These are phyloP conservation scores for Hofmannophila pseudospretella DNA, from an alignment of 2,888 invertebrate genomes.

Conservation along the genomic window DNA sequence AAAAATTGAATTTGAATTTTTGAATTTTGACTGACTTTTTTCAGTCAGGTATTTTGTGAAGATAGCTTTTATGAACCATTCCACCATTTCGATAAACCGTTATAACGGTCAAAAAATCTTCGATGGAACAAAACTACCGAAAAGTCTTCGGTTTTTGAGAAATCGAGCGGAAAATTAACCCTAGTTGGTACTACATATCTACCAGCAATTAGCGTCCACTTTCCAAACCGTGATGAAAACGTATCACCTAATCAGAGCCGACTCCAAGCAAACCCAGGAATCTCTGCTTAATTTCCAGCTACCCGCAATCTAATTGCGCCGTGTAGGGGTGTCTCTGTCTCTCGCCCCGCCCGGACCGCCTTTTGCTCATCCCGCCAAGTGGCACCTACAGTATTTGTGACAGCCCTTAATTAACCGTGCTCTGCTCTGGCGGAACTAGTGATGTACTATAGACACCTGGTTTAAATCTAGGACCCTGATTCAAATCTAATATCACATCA, in stretches of 20 bases:
- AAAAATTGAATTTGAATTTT: too few species aligned
- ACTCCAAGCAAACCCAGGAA: conserved; percentile 14
- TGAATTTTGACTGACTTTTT: too few species aligned
- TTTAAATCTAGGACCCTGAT: too few species aligned
- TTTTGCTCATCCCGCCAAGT: conserved; percentile 53
- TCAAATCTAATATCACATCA: too few species aligned
- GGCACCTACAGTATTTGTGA: conserved; percentile 39
- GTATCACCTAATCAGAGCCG: conserved; percentile 4
- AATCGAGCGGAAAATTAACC: too few species aligned
- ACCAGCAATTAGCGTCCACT: too few species aligned
- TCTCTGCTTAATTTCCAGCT: conserved; percentile 24
- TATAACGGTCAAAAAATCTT: background rate
- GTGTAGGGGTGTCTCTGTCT: conserved; percentile 21
- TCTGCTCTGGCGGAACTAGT: conserved; percentile 2
- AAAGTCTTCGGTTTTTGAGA: too few species aligned
- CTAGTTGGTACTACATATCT: too few species aligned
- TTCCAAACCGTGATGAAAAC: background rate
- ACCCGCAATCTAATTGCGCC: conserved; percentile 45
- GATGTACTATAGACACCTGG: too few species aligned
- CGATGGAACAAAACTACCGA: too few species aligned
- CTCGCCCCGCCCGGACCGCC: conserved; percentile 32
- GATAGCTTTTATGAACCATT: too few species aligned
- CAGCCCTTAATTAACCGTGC: conserved; percentile 53
- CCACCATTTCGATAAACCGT: background rate
- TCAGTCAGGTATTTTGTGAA: too few species aligned